Base-by-base conservation (phyloP, 1,140 invertebrate species). In the Brachionus koreanus region DNA sequence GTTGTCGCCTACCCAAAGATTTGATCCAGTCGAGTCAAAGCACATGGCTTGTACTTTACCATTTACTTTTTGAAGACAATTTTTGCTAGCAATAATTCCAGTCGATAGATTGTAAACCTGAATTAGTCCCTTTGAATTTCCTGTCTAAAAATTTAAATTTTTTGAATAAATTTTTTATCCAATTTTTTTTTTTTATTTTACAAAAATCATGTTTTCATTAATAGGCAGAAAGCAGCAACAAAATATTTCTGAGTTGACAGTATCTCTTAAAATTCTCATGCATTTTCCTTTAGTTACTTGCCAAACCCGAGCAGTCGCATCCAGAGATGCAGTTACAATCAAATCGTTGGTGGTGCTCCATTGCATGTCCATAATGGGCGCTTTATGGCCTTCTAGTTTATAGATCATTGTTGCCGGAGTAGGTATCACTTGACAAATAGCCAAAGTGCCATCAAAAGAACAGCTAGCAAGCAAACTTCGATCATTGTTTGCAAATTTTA, bases 401-500 rank as follows among this genome's bases (percentile, higher is more conserved):
- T 91, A 91, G 33, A 92, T 90, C 25, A 95, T 92, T 76, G 90
- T 91, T 4, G 93, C 93, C 5, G 90, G 90, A 10, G 90, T 88
- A 1, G 91, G 90, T 2, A 91, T 91, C 12, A 94, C 91, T 87
- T 95, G 92, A 88, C 93, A 95, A 69, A 96, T 92, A 0, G 93
- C 94, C 23, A 95, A 88, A 3, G 90, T 92, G 1, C 93, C 92
- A 88, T 95, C 94, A 75, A 92, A 87, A 2, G 94, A 95, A 29
- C 92, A 93, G 86, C 93, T 94, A 69, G 93, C 94, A 39, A 95
- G 88, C 84, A 92, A 91, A 5, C 92, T 92, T 79, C 91, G 91
- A 85, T 95, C 93, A 89, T 95, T 94, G 87, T 95, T 93, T 0
- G 93, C 94, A 91, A 95, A 96, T 87, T 93, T 93, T 3, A 95